Evolutionary conservation across 2,888 invertebrate species (phyloP), one percentile per base, ranked within the genome.

Genomic region (Monochamus alternatus): DNA sequence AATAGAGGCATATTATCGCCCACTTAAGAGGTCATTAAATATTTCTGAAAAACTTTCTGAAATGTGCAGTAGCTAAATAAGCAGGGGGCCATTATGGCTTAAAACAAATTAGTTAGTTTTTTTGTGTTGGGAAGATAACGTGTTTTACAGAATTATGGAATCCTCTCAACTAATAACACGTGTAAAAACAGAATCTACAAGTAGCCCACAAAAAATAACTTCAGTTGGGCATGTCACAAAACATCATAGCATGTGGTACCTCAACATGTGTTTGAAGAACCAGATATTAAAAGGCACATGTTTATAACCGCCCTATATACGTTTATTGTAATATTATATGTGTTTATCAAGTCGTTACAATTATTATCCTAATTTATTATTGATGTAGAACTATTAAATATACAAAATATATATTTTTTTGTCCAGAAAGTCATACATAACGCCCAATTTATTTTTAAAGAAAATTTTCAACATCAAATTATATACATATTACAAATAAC

Each of bases 171-270:
- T 75, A 71, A 71, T 71, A 74, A 76, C 78, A 78, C 67, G 72
- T 77, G 75, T 76, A 74, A 63, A 71, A 47, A 55, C 52, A 74
- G 22, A 77, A 65, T 62, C 64, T 52, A 68, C 68, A 79, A 79
- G 79, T 79, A 76, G 75, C 44, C 43, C 51, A 77, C 70, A 79
- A 79, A 79, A 79, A 79, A 77, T 47, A 22, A 73, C 75, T 72
- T 77, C 77, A 75, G 75, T 75, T 73, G 73, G 75, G 76, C 67
- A 74, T 70, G 71, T 72, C 73, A 75, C 62, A 71, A 60, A 65
- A 63, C 52, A 66, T 72, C 79, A 43, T 76, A 73, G 77, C 79
- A 79, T 77, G 79, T 79, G 82, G 81, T 71, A 75, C 32, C 58
- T 38, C 66, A 76, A 77, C 77, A 79, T 75, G 75, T 79, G 74